Percentiles rank a stretch among this genome's conserved stretches.
Conservation (phyloP, 2,113 vertebrate genomes). For the Nibea coibor region DNA sequence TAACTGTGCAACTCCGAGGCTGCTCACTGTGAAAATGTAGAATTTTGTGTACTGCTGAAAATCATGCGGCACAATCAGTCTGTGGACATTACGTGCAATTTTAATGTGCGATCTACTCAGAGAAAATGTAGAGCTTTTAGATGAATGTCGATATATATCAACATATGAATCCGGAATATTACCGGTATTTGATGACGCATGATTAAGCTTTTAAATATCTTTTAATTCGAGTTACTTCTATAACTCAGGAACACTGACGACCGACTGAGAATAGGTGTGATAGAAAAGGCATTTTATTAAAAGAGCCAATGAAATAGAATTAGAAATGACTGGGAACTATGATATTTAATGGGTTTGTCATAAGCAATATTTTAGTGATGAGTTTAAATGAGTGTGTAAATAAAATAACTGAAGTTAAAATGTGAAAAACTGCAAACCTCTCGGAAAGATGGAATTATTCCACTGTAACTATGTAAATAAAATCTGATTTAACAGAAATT, state of each 20-base stretch:
- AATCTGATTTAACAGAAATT: neutral
- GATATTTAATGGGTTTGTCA: constrained; percentile 39
- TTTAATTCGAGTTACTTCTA: constrained; percentile 9
- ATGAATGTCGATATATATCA: constrained; percentile 14
- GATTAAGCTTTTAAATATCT: constrained; percentile 26
- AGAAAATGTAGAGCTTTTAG: neutral
- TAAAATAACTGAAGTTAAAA: neutral
- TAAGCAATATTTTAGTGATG: constrained; percentile 6
- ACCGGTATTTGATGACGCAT: constrained; percentile 36
- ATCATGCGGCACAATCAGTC: neutral
- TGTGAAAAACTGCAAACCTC: neutral
- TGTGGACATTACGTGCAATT: constrained; percentile 2
- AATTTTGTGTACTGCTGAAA: constrained; percentile 45
- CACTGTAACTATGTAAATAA: neutral
- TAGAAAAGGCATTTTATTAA: constrained; percentile 61
- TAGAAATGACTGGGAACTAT: constrained; percentile 23
- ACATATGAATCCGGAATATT: constrained; percentile 9
- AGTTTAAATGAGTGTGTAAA: neutral
- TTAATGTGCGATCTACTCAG: neutral
- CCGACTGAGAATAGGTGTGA: constrained; percentile 42
- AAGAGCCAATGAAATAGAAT: constrained; percentile 68
- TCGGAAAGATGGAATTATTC: neutral
- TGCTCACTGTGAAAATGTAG: constrained; percentile 27
- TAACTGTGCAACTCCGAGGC: constrained; percentile 31
- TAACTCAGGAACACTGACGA: constrained; percentile 23